phyloP scores from a whole-genome alignment of 2,888 invertebrate genomes.

The Ditylenchus weischeri region DNA sequence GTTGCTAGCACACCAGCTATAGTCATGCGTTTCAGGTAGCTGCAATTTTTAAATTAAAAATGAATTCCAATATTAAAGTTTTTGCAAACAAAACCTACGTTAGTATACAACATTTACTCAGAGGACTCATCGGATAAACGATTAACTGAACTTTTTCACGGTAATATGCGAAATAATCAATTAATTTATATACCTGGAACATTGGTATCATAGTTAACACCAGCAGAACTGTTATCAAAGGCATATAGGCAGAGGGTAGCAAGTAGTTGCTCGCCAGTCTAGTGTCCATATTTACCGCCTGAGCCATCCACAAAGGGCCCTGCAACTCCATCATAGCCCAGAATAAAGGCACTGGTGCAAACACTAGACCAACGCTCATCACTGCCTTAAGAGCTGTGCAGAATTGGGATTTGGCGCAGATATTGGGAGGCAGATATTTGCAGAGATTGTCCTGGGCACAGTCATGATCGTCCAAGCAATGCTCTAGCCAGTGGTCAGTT shows the following conservation, averaged over 20 bases:
- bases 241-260: background rate
- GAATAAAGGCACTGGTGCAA: slow-evolving; percentile 1
- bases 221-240: background rate
- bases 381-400: slow-evolving; percentile 2
- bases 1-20: slow-evolving; percentile 2
- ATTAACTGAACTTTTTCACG: no score
- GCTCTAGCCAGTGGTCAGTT: slow-evolving; percentile 9
- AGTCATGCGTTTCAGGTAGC: slow-evolving; percentile 11
- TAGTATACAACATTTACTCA: no score
- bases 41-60: background rate
- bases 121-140: no score
- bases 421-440: background rate
- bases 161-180: background rate
- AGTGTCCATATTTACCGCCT: background rate
- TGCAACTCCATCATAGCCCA: slow-evolving; percentile 8
- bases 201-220: background rate
- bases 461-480: slow-evolving; percentile 13
- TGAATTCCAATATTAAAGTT: no score
- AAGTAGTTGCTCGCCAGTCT: no score
- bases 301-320: slow-evolving; percentile 5
- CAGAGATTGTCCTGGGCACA: slow-evolving; percentile 9
- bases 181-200: slow-evolving; percentile 4
- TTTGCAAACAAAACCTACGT: no score
- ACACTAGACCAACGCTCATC: background rate
- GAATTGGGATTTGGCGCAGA: background rate